Evolutionary conservation across 30 jellyfish, hydroid and myxozoan species (phyloP), one percentile per base, ranked within the genome.

Genomic region (Aurelia sp.): DNA sequence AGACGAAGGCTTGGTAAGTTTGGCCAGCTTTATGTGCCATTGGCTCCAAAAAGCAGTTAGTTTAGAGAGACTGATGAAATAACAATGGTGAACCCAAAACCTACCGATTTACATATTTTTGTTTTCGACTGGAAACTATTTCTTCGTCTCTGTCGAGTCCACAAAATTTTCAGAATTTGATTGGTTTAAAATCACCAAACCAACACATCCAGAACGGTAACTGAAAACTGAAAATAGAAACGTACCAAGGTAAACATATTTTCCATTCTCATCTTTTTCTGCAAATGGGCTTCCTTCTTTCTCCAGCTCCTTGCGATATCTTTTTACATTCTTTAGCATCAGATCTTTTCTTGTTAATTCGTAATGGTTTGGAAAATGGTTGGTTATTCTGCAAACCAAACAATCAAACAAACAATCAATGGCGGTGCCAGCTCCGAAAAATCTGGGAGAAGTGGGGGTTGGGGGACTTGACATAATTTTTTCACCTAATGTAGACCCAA

Each of bases 351-450:
- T 72, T 24, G 99, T 94, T 76, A 94, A 58, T 90, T 94, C 99
- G 68, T 94, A 85, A 74, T 94, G 97, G 76, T 94, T 94, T 12
- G 99, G 97, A 40, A 88, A 94, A 61, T 94, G 99, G 72, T 94
- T 94, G 15, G 93, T 80, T 0, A 94, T 33, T 88, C 99, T 94
- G 31, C 8, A 63, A 57, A 20, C 44, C 21, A 22, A 35, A n/a
- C n/a, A n/a, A n/a, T n/a, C n/a, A n/a, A n/a, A n/a, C n/a, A n/a
- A 33, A 38, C 9, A 0, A 67, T 12, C 30, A 18, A 0, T 21
- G 9, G 5, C 33, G 33, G 33, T 2, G 33, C 33, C 33, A 27
- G 33, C 2, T 27, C 33, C 2, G 33, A 27, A 27, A 27, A 27
- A 27, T 27, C 33, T 27, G 33, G 2, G 2, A 2, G 33, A 27